These are phyloP conservation scores for Noctua comes DNA, from an alignment of 2,888 invertebrate species.

Conservation along the genomic window DNA sequence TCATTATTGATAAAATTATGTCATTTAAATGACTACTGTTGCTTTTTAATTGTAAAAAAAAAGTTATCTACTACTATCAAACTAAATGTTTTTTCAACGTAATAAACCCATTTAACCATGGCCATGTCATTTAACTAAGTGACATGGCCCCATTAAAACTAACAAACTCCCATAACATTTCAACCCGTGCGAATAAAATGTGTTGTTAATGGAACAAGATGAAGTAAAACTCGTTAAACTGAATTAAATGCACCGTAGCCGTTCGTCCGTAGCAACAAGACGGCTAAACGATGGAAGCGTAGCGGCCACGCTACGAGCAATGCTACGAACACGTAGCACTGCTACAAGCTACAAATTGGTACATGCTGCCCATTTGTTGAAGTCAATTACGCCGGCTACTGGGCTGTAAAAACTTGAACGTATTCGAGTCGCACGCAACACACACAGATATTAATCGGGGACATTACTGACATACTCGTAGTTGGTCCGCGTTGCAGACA, in stretches of 20 bases:
- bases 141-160: conserved; percentile 46
- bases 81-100: conserved; percentile 3
- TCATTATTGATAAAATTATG: background rate
- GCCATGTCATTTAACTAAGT: conserved; percentile 1
- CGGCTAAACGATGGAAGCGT: conserved; percentile 38
- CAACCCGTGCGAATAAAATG: conserved; percentile 47
- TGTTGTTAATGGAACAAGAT: conserved; percentile 61
- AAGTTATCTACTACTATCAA: background rate
- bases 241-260: conserved; percentile 60
- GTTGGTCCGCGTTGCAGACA: conserved; percentile 67
- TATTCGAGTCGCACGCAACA: conserved; percentile 66
- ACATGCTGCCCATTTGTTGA: conserved; percentile 69
- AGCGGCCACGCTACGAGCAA: conserved; percentile 45
- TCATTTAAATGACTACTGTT: background rate
- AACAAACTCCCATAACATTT: conserved; percentile 52
- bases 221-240: conserved; percentile 62
- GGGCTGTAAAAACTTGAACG: conserved; percentile 65
- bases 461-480: conserved; percentile 71
- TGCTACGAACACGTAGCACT: conserved; percentile 66
- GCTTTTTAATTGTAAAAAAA: background rate
- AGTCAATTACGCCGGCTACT: conserved; percentile 69
- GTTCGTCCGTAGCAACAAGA: conserved; percentile 53
- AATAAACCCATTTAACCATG: conserved; percentile 15
- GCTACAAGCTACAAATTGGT: conserved; percentile 71
- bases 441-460: conserved; percentile 75